Percentiles rank a stretch among this genome's conserved stretches.
These are phyloP conservation scores for Abscondita cerata DNA, from an alignment of 2,888 invertebrate genomes.

Conservation along the genomic window DNA sequence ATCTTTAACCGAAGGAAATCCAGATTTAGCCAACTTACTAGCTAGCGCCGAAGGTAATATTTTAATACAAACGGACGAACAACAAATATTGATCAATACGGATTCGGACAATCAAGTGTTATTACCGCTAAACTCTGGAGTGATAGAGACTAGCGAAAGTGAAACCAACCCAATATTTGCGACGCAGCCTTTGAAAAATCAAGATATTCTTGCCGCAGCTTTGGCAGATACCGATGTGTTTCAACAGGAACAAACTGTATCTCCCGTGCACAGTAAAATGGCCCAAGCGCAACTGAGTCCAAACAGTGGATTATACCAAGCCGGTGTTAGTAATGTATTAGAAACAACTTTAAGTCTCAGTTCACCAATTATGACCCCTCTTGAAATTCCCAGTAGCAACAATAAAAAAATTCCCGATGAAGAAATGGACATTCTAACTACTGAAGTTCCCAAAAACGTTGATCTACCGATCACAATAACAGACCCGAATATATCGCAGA, in stretches of 20 bases:
- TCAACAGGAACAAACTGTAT: slow-evolving; percentile 60
- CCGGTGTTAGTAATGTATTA: slow-evolving; percentile 67
- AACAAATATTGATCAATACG: slow-evolving; percentile 59
- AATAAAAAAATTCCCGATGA: slow-evolving; percentile 55
- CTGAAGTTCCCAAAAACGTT: slow-evolving; percentile 69
- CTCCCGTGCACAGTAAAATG: slow-evolving; percentile 55
- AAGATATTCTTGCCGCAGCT: slow-evolving; percentile 78
- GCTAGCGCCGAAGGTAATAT: slow-evolving; percentile 57
- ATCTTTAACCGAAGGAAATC: slow-evolving; percentile 56
- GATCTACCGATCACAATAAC: slow-evolving; percentile 80
- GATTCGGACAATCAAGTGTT: slow-evolving; percentile 53
- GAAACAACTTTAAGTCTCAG: slow-evolving; percentile 80
- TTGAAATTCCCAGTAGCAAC: slow-evolving; percentile 70
- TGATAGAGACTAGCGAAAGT: slow-evolving; percentile 44
- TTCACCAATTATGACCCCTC: slow-evolving; percentile 82
- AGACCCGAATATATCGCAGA: slow-evolving; percentile 74
- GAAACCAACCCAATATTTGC: slow-evolving; percentile 53
- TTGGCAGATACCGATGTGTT: slow-evolving; percentile 78
- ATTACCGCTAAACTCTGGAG: slow-evolving; percentile 46
- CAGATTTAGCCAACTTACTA: slow-evolving; percentile 56
- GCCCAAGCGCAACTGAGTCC: slow-evolving; percentile 65
- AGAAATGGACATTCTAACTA: slow-evolving; percentile 50
- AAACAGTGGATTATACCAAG: slow-evolving; percentile 66
- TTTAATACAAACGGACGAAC: slow-evolving; percentile 58
- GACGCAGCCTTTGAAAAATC: slow-evolving; percentile 58